Evolutionary conservation across 92 coral and sea anemone genomes (phyloP).

Genomic region (Heteractis magnifica): DNA sequence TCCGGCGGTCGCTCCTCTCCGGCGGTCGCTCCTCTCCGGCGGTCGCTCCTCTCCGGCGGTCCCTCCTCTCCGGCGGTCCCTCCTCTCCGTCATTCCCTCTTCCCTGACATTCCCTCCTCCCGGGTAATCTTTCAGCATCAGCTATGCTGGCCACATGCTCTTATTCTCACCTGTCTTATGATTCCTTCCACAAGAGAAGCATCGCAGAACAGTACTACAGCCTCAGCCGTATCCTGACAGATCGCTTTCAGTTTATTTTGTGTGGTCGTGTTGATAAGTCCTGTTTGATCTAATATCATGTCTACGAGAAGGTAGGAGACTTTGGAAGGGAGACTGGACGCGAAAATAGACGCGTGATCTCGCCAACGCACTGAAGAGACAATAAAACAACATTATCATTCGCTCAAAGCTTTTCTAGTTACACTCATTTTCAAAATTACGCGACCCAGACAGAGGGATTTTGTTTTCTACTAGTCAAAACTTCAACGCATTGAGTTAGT

Average conservation of each 20-base stretch:
- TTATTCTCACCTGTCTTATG: constrained; percentile 27
- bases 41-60: too few relatives aligned
- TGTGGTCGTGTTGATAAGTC: constrained; percentile 24
- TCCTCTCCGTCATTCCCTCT: too few relatives aligned
- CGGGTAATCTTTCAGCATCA: too few relatives aligned
- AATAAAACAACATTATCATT: background rate
- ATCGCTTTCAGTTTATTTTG: constrained; percentile 17
- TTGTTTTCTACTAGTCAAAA: too few relatives aligned
- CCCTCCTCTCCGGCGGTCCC: too few relatives aligned
- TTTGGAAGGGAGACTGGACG: constrained; percentile 38
- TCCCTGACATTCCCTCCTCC: too few relatives aligned
- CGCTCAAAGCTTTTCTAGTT: too few relatives aligned
- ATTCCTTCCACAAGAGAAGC: constrained; percentile 23
- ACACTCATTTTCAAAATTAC: background rate
- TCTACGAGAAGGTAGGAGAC: constrained; percentile 21
- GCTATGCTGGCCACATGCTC: background rate
- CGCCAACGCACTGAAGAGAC: constrained; percentile 49
- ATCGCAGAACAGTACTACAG: constrained; percentile 38
- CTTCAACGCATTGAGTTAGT: too few relatives aligned
- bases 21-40: too few relatives aligned
- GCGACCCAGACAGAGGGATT: background rate
- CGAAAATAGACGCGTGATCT: constrained; percentile 36
- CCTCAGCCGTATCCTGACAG: constrained; percentile 32
- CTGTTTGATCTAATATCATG: constrained; percentile 28
- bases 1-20: too few relatives aligned